A percentile compares a stretch with the other conserved stretches of the same genome.
Conservation (phyloP, 2,113 vertebrate species). For the Poeciliopsis occidentalis region DNA sequence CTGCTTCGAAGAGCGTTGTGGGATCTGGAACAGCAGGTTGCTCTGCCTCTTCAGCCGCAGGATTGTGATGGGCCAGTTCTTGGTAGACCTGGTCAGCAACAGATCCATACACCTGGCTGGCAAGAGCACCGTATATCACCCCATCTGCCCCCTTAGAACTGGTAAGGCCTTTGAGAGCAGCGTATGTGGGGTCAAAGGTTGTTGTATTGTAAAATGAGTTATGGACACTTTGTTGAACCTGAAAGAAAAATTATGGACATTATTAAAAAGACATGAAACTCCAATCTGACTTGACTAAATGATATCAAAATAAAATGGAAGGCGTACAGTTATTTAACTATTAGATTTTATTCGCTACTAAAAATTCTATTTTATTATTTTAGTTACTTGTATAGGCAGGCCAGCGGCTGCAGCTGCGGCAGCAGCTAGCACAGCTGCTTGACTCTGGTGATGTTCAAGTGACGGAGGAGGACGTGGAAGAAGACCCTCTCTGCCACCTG, state of each 20-base stretch:
- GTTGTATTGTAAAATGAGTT: conserved; percentile 86
- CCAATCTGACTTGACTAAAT: neutral
- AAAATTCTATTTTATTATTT: neutral
- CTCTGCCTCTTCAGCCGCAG: conserved; percentile 54
- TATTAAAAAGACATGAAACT: neutral
- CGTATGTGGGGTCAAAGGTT: conserved; percentile 85
- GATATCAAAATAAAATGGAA: neutral
- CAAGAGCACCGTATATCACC: conserved; percentile 85
- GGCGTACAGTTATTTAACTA: no score
- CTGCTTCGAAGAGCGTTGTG: conserved; percentile 81
- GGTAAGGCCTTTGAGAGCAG: conserved; percentile 80
- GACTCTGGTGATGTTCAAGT: conserved; percentile 83
- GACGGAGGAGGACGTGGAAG: conserved; percentile 77
- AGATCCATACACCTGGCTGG: conserved; percentile 85
- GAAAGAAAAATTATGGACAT: conserved; percentile 19
- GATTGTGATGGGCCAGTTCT: conserved; percentile 62
- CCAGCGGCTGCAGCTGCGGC: conserved; percentile 81
- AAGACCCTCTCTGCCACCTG: conserved; percentile 74
- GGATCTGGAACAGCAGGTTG: conserved; percentile 66
- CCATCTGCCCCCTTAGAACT: conserved; percentile 76
- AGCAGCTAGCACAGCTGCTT: conserved; percentile 81
- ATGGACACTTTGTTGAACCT: conserved; percentile 81
- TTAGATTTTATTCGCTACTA: neutral
- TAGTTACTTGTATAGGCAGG: conserved; percentile 74
- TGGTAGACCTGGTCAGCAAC: conserved; percentile 81